Evolutionary conservation across 2,888 invertebrate genomes (phyloP).

Genomic region (Harmothoe impar): DNA sequence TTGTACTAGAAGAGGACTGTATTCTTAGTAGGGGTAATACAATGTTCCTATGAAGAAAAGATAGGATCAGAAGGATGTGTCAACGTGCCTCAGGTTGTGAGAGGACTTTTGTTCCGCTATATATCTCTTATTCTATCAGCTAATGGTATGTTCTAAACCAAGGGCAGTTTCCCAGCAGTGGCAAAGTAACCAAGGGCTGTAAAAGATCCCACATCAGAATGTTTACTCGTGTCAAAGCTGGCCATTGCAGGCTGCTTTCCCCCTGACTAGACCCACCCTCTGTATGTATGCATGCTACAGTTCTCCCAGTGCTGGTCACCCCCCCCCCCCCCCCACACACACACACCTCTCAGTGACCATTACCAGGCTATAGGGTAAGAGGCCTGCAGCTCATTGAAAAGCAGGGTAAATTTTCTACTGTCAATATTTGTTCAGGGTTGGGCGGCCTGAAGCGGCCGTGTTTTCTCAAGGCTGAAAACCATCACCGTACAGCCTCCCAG

Average conservation of each 20-base stretch:
- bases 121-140: too few relatives aligned
- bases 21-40: too few relatives aligned
- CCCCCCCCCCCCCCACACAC: not conserved
- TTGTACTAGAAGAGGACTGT: too few relatives aligned
- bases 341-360: not conserved
- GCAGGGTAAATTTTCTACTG: constrained; percentile 40
- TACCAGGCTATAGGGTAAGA: constrained; percentile 5
- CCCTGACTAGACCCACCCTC: not conserved
- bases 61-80: too few relatives aligned
- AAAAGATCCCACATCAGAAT: not conserved
- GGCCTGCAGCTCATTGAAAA: not conserved
- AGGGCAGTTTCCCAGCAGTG: too few relatives aligned
- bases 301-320: not conserved
- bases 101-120: too few relatives aligned
- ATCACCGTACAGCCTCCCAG: not conserved
- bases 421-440: constrained; percentile 24
- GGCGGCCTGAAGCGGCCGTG: not conserved
- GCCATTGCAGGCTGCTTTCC: not conserved
- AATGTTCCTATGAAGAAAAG: too few relatives aligned
- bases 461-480: constrained; percentile 16
- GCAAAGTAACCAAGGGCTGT: too few relatives aligned
- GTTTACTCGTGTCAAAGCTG: constrained; percentile 11
- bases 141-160: too few relatives aligned
- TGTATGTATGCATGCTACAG: too few relatives aligned
- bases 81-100: too few relatives aligned